A percentile compares a stretch with the other conserved stretches of the same genome.
Conservation (phyloP, 2,113 vertebrate genomes). For the Emydura subglobosa region DNA sequence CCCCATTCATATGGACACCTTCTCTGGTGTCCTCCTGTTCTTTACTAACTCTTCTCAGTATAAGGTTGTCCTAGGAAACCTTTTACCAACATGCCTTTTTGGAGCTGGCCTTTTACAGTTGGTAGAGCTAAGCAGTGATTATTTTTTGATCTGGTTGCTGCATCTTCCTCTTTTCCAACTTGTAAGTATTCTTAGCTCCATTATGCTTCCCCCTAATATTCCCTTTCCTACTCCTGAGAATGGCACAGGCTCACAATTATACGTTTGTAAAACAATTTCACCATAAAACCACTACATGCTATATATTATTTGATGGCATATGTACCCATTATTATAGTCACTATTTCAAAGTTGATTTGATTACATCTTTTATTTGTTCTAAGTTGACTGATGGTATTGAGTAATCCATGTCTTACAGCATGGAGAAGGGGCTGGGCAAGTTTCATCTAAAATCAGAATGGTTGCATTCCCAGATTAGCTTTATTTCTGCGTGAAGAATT, state of each 20-base stretch:
- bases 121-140: neutral
- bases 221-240: neutral
- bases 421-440: neutral
- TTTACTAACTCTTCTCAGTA: neutral
- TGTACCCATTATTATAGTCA: neutral
- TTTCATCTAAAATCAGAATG: neutral
- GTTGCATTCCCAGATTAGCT: neutral
- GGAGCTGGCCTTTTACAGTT: neutral
- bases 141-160: neutral
- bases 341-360: neutral
- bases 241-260: neutral
- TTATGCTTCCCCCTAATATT: neutral
- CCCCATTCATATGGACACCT: neutral
- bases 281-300: neutral
- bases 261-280: neutral
- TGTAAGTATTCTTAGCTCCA: neutral
- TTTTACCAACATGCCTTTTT: neutral
- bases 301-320: neutral
- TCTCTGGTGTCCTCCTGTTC: neutral
- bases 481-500: neutral
- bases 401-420: neutral
- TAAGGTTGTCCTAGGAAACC: neutral
- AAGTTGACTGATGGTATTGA: conserved; percentile 15
- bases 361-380: conserved; percentile 24
- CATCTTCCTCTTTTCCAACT: neutral